These are phyloP conservation scores for Nudaria mundana DNA, from an alignment of 2,888 invertebrate genomes.

Conservation along the genomic window DNA sequence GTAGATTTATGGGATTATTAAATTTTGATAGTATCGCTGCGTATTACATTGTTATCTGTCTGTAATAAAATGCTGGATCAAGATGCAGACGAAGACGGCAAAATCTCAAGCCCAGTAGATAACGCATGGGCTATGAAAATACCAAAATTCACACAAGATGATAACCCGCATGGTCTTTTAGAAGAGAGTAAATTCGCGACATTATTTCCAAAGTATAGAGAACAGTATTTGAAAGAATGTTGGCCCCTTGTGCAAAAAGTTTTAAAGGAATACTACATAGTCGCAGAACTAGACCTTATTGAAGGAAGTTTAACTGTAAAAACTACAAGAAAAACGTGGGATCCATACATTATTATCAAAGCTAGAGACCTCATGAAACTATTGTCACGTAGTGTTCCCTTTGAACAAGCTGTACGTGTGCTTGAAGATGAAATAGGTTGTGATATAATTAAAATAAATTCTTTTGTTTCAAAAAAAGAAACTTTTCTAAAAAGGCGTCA, in stretches of 20 bases:
- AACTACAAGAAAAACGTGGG: conserved; percentile 98
- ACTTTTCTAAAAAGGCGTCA: conserved; percentile 97
- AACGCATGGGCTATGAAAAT: conserved; percentile 94
- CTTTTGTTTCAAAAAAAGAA: conserved; percentile 93
- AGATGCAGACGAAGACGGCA: conserved; percentile 46
- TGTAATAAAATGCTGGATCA: too few relatives aligned
- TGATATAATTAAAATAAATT: conserved; percentile 98
- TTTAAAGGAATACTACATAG: conserved; percentile 88
- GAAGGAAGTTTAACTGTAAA: conserved; percentile 97
- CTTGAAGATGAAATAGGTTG: conserved; percentile 94
- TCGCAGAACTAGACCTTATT: conserved; percentile 94
- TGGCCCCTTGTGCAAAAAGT: conserved; percentile 97
- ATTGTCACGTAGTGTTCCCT: conserved; percentile 96
- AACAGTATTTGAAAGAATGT: conserved; percentile 95
- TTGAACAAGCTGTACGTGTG: conserved; percentile 94
- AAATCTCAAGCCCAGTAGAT: conserved; percentile 83
- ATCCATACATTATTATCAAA: conserved; percentile 98
- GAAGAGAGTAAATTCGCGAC: conserved; percentile 98
- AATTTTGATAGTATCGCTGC: too few relatives aligned
- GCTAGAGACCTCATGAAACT: conserved; percentile 97
- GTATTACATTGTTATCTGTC: too few relatives aligned
- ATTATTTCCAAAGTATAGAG: conserved; percentile 97
- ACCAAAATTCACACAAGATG: conserved; percentile 91
- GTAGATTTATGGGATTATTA: too few relatives aligned
- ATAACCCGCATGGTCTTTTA: conserved; percentile 93